Conservation (phyloP, 2,888 invertebrate species). For the Laothoe populi region DNA sequence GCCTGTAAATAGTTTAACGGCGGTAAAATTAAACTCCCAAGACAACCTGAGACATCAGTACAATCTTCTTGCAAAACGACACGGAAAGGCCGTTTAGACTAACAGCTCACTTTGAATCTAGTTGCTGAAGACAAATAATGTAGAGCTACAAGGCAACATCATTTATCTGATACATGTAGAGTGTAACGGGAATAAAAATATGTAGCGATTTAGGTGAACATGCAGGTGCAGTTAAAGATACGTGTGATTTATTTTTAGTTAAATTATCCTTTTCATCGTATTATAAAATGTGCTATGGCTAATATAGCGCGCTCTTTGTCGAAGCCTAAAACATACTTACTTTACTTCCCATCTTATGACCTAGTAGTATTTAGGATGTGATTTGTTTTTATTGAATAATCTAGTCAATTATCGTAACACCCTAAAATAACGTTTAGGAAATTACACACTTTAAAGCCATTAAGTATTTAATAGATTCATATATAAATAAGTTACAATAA, state of each 20-base stretch:
- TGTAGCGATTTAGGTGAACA: too few relatives aligned
- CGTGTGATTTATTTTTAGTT: not conserved
- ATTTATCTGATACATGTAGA: too few relatives aligned
- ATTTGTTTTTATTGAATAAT: slow-evolving; percentile 56
- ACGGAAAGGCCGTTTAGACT: not conserved
- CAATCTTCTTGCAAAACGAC: slow-evolving; percentile 9
- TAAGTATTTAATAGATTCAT: slow-evolving; percentile 13
- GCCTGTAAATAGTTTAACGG: slow-evolving; percentile 4
- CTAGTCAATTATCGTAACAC: slow-evolving; percentile 77
- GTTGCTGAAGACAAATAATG: not conserved
- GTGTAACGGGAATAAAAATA: not conserved
- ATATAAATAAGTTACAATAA: slow-evolving; percentile 19
- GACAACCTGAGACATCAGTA: not conserved
- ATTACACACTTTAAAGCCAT: slow-evolving; percentile 26
- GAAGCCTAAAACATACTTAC: not conserved
- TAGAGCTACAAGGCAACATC: not conserved
- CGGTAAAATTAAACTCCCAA: not conserved
- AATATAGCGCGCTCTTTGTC: not conserved
- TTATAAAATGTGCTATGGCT: not conserved
- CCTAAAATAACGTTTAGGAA: slow-evolving; percentile 39
- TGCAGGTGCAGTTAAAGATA: too few relatives aligned
- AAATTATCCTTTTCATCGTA: not conserved
- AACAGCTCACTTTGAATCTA: not conserved
- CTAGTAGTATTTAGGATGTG: slow-evolving; percentile 58
- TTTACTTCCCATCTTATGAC: slow-evolving; percentile 46